Base-by-base conservation (phyloP, 2,797 vertebrate genomes). In the Acrocephalus scirpaceus region DNA sequence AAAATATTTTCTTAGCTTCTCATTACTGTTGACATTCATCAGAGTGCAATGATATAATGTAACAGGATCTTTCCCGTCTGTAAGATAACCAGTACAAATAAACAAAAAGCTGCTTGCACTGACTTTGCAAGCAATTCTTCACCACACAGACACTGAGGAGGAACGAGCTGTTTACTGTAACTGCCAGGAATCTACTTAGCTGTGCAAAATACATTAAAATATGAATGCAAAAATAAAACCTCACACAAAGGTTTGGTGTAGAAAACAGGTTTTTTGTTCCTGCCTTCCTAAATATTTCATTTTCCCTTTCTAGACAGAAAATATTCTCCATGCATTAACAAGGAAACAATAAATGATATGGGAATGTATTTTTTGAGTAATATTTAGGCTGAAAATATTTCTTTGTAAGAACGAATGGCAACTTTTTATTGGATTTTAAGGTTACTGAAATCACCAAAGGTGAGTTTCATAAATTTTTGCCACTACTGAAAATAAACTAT, bases 81-180 rank as follows among this genome's bases (percentile, higher is more conserved):
- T 74, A 86, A 90, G 90, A 95, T 93, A 96, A 94, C 62, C 86
- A 95, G 77, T 11, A 81, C 82, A 97, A 94, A 97, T 84, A 97
- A 97, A 96, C 81, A 74, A 87, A 72, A 94, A 92, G 67, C 67
- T 56, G 76, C 88, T 94, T 71, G 88, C 60, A 27, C 44, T 50
- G 83, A 88, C 57, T 83, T 74, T 80, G n/a, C 78, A 83, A 86
- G 92, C 87, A 93, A 86, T 95, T 95, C 62, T 78, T 90, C 93
- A 78, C 30, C 81, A 61, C 87, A 83, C 69, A 86, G 91, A 60
- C 13, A 3, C 54, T 11, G 36, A 72, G 85, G 58, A 90, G 58
- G 54, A 92, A 88, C 8, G 51, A 87, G 40, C 27, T 66, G 25
- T 25, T 78, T 18, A 65, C 45, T 45, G 34, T n/a, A 75, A 93